Percentiles rank a stretch among this genome's conserved stretches.
Conservation (phyloP, 2,797 vertebrate genomes). For the Botia almorhae region DNA sequence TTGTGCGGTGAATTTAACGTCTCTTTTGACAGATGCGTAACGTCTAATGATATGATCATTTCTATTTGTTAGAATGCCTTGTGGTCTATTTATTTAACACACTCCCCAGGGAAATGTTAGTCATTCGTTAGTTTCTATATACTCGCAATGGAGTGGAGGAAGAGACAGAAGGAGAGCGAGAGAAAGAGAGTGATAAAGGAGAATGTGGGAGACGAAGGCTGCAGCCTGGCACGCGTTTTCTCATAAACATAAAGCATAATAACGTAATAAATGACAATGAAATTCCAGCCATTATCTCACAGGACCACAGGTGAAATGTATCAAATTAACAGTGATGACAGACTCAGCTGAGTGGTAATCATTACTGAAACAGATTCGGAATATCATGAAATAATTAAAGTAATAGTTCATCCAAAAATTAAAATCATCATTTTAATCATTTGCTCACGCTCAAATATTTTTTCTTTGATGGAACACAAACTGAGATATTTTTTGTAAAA, state of each 20-base stretch:
- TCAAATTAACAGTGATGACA: constrained; percentile 22
- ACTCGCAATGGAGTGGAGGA: not conserved
- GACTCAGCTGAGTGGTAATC: constrained; percentile 16
- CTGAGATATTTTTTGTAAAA: not conserved
- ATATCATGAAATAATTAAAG: not conserved
- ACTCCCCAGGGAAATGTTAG: constrained; percentile 52
- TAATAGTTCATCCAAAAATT: not conserved
- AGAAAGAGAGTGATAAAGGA: constrained; percentile 20
- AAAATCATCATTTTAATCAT: not conserved
- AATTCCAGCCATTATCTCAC: constrained; percentile 40
- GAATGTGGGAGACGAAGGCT: constrained; percentile 6
- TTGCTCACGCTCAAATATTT: not conserved
- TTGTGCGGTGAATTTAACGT: constrained; percentile 58
- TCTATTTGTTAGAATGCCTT: constrained; percentile 61
- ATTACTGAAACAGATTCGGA: constrained; percentile 25
- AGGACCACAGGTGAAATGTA: constrained; percentile 28
- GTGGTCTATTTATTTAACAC: constrained; percentile 64
- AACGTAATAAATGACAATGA: constrained; percentile 37
- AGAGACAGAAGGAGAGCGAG: not conserved
- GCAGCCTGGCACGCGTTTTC: constrained; percentile 28
- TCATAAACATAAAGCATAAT: constrained; percentile 50
- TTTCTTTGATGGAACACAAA: not conserved
- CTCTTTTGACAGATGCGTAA: constrained; percentile 65
- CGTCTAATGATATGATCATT: constrained; percentile 67
- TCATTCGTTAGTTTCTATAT: constrained; percentile 50